A percentile compares a stretch with the other conserved stretches of the same genome.
Conservation (phyloP, 2,113 vertebrate species). For the Channa argus region DNA sequence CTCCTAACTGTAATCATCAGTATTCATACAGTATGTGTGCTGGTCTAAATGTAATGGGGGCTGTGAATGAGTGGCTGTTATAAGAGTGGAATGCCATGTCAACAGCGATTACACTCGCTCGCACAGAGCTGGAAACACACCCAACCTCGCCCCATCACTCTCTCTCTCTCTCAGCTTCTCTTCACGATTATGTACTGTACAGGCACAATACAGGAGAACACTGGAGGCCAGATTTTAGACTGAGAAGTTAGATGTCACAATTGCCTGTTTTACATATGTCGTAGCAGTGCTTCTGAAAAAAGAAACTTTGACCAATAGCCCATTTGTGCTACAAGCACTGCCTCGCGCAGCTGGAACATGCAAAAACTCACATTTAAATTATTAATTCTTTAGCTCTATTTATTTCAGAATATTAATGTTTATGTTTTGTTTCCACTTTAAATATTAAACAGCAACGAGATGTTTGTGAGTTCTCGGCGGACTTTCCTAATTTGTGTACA, state of each 20-base stretch:
- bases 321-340: too few relatives aligned
- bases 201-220: conserved; percentile 21
- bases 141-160: conserved; percentile 18
- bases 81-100: conserved; percentile 66
- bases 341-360: too few relatives aligned
- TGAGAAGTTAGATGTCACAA: background rate
- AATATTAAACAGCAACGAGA: too few relatives aligned
- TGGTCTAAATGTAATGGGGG: conserved; percentile 61
- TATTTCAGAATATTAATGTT: too few relatives aligned
- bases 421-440: too few relatives aligned
- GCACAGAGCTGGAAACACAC: conserved; percentile 46
- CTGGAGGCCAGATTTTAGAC: conserved; percentile 15
- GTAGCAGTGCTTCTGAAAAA: too few relatives aligned
- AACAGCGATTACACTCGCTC: conserved; percentile 72
- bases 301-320: too few relatives aligned
- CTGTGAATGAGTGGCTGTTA: conserved; percentile 69
- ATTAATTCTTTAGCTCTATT: too few relatives aligned
- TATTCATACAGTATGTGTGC: conserved; percentile 53
- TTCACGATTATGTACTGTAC: conserved; percentile 57
- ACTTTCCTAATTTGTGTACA: too few relatives aligned
- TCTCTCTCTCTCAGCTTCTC: conserved; percentile 20
- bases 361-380: too few relatives aligned
- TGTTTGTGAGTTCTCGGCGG: too few relatives aligned
- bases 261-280: too few relatives aligned
- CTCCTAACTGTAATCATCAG: conserved; percentile 58